Evolutionary conservation across 2,888 invertebrate genomes (phyloP).

Genomic region (Folsomia candida): DNA sequence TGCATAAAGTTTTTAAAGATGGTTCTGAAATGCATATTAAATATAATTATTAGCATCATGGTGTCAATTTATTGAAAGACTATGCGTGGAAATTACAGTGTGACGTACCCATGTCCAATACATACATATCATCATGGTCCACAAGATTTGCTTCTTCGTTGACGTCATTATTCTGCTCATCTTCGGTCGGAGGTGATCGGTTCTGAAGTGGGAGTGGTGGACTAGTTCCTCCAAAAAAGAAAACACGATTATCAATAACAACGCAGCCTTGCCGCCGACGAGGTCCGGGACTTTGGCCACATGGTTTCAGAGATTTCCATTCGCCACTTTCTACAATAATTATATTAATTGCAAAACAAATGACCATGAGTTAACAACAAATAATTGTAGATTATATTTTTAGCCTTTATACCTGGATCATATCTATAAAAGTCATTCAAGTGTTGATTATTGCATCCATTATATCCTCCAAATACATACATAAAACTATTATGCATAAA

Average conservation of each 20-base stretch:
- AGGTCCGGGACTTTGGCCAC: conserved; percentile 45
- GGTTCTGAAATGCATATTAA: conserved; percentile 59
- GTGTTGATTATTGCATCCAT: conserved; percentile 71
- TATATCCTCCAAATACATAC: conserved; percentile 88
- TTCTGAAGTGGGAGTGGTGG: conserved; percentile 34
- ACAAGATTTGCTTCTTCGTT: conserved; percentile 58
- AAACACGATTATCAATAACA: conserved; percentile 69
- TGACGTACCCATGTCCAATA: conserved; percentile 68
- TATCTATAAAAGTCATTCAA: conserved; percentile 81
- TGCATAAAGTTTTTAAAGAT: conserved; percentile 69
- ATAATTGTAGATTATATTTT: too few species aligned
- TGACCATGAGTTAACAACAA: background rate
- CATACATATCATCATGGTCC: conserved; percentile 79
- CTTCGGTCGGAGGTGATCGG: conserved; percentile 32
- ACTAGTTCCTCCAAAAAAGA: conserved; percentile 84
- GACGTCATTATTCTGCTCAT: background rate
- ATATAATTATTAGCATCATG: conserved; percentile 23
- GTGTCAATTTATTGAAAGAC: background rate
- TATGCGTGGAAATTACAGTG: background rate
- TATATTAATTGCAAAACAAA: conserved; percentile 1
- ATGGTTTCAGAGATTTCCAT: conserved; percentile 44
- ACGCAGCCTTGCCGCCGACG: conserved; percentile 74
- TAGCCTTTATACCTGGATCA: conserved; percentile 55
- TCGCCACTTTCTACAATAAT: conserved; percentile 40
- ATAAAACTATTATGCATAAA: conserved; percentile 74